phyloP scores from a whole-genome alignment of 2,797 vertebrate genomes.

The Ataeniobius toweri region DNA sequence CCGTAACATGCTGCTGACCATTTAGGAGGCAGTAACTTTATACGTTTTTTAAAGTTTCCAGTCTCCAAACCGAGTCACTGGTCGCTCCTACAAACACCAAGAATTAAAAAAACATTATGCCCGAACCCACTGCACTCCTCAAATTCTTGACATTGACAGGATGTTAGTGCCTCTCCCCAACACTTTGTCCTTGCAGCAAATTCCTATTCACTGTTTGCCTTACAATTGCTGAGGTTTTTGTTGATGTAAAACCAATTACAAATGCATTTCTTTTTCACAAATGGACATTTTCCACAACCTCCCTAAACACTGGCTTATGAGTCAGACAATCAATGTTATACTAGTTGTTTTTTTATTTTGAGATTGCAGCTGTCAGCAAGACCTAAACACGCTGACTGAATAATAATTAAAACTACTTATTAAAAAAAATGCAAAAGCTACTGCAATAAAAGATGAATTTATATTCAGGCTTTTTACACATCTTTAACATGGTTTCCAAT shows the following conservation, averaged over 20 bases:
- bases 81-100: constrained; percentile 23
- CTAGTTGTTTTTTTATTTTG: constrained; percentile 45
- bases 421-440: constrained; percentile 9
- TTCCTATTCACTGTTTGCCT: constrained; percentile 39
- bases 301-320: constrained; percentile 40
- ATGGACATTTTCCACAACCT: constrained; percentile 49
- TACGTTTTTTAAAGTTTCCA: constrained; percentile 35
- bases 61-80: constrained; percentile 37
- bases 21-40: constrained; percentile 26
- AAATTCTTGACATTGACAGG: constrained; percentile 33
- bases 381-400: constrained; percentile 45
- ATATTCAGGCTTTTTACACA: too few relatives aligned
- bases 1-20: constrained; percentile 28
- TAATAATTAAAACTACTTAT: constrained; percentile 55
- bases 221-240: constrained; percentile 37
- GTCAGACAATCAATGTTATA: constrained; percentile 19
- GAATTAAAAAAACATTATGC: constrained; percentile 11
- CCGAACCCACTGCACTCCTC: constrained; percentile 21
- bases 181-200: constrained; percentile 56
- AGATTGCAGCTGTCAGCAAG: constrained; percentile 50
- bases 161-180: constrained; percentile 29
- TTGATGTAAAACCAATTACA: constrained; percentile 39
- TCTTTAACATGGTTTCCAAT: too few relatives aligned
- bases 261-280: constrained; percentile 51
- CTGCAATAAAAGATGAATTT: too few relatives aligned